phyloP scores from a whole-genome alignment of 2,888 invertebrate genomes.

The Ectemnius cavifrons region DNA sequence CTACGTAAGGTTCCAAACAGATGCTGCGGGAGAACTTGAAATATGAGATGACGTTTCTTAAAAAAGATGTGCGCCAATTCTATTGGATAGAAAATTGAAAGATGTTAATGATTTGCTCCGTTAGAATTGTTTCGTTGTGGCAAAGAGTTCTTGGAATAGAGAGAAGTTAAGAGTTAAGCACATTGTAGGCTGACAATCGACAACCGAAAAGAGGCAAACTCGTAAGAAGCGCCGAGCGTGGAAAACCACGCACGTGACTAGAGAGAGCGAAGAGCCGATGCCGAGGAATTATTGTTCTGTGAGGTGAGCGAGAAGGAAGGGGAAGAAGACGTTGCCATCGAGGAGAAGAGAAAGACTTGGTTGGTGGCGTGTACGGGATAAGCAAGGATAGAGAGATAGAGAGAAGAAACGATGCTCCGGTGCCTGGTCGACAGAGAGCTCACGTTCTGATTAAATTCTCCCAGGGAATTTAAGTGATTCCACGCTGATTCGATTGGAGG shows the following conservation, averaged over 20 bases:
- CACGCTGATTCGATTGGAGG: conserved; percentile 70
- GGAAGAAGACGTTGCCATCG: conserved; percentile 28
- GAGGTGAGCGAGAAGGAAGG: conserved; percentile 29
- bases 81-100: too few relatives aligned
- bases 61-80: too few relatives aligned
- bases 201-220: conserved; percentile 61
- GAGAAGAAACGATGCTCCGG: not conserved
- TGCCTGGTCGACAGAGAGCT: conserved; percentile 54
- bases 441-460: conserved; percentile 73
- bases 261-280: conserved; percentile 57
- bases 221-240: conserved; percentile 56
- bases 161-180: conserved; percentile 36
- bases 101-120: too few relatives aligned
- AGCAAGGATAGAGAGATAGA: conserved; percentile 25
- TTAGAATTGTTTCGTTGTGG: too few relatives aligned
- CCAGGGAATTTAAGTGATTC: conserved; percentile 69
- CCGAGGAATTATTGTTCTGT: conserved; percentile 66
- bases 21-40: conserved; percentile 17
- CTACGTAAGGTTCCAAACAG: not conserved
- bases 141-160: conserved; percentile 39
- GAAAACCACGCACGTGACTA: conserved; percentile 67
- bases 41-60: too few relatives aligned
- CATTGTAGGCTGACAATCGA: conserved; percentile 46
- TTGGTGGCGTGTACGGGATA: conserved; percentile 8
- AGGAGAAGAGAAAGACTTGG: conserved; percentile 5